A percentile compares a stretch with the other conserved stretches of the same genome.
These are phyloP conservation scores for Delia radicum DNA, from an alignment of 1,140 invertebrate species.

Conservation along the genomic window DNA sequence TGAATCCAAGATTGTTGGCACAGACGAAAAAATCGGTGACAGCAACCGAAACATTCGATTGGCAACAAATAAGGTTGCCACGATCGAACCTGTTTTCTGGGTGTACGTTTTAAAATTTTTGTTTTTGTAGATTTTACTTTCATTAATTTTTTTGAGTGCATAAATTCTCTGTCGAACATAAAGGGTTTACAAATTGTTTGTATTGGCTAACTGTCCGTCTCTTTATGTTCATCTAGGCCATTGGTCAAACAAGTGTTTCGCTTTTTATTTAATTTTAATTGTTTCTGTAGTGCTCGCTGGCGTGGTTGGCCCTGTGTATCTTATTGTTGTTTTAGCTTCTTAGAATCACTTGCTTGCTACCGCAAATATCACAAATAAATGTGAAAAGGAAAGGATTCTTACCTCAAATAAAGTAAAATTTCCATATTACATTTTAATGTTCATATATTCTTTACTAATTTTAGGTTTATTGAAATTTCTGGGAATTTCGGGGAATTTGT, in stretches of 20 bases:
- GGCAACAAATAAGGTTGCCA: too few relatives aligned
- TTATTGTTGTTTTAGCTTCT: slow-evolving; percentile 12
- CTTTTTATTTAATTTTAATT: background rate
- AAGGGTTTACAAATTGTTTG: too few relatives aligned
- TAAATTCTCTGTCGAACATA: too few relatives aligned
- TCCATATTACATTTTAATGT: background rate
- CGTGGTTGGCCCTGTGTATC: background rate
- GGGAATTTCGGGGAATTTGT: background rate
- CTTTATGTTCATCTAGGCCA: too few relatives aligned
- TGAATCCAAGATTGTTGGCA: too few relatives aligned
- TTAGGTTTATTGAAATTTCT: background rate
- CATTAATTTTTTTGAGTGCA: too few relatives aligned
- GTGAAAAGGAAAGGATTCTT: slow-evolving; percentile 11
- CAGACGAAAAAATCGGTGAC: too few relatives aligned
- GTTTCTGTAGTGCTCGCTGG: background rate
- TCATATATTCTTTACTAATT: background rate
- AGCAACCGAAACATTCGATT: too few relatives aligned
- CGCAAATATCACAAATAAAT: slow-evolving; percentile 27
- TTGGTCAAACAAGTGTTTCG: background rate
- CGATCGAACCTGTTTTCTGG: too few relatives aligned
- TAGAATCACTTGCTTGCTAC: slow-evolving; percentile 21
- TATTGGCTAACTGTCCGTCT: too few relatives aligned
- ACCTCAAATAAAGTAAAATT: background rate
- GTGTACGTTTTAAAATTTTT: too few relatives aligned
- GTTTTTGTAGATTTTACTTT: too few relatives aligned